Evolutionary conservation across 53 echinoderm and acorn worm genomes (phyloP).

Genomic region (Holothuria scabra): DNA sequence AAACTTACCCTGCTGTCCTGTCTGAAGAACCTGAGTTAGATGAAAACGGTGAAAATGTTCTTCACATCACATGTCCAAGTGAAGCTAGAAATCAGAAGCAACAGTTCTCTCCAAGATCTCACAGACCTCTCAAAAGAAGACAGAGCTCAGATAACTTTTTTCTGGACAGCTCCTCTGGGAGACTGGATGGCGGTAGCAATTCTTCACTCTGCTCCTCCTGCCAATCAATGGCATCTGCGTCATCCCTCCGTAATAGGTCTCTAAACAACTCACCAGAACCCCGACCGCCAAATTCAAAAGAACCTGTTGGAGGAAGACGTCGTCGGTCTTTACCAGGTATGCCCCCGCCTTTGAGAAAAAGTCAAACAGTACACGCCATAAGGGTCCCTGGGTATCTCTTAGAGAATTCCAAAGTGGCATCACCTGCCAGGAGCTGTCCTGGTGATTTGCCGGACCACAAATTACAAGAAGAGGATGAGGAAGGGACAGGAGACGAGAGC

Average conservation of each 20-base stretch:
- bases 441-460: constrained; percentile 47
- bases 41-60: not conserved
- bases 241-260: constrained; percentile 14
- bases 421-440: constrained; percentile 54
- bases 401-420: constrained; percentile 22
- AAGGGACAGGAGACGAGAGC: constrained; percentile 42
- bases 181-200: constrained; percentile 2
- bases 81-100: not conserved
- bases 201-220: constrained; percentile 41
- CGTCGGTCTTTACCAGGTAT: constrained; percentile 73
- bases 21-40: not conserved
- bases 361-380: constrained; percentile 83
- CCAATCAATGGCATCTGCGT: constrained; percentile 17
- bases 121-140: constrained; percentile 15
- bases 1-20: not conserved
- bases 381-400: constrained; percentile 60
- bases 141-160: constrained; percentile 42
- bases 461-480: constrained; percentile 20
- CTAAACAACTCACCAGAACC: constrained; percentile 43
- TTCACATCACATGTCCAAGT: constrained; percentile 21
- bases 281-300: not conserved
- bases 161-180: not conserved
- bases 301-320: constrained; percentile 37
- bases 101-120: not conserved
- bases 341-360: constrained; percentile 85